These are phyloP conservation scores for Apis florea DNA, from an alignment of 1,140 invertebrate genomes.

Conservation along the genomic window DNA sequence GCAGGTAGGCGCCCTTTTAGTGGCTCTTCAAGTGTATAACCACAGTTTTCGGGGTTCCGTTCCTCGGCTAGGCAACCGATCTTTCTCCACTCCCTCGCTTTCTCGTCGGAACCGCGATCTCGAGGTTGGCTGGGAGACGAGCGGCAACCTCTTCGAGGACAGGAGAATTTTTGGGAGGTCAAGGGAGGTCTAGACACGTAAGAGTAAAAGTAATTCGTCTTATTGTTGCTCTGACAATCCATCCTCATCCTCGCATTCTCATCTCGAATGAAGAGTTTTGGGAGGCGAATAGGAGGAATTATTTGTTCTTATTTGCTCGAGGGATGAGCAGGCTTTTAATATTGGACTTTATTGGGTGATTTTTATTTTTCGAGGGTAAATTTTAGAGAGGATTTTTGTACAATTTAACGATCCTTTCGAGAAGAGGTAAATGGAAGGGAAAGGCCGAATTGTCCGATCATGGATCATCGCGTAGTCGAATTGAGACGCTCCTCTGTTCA, in stretches of 20 bases:
- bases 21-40: conserved; percentile 69
- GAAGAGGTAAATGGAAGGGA: neutral
- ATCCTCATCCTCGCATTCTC: no score
- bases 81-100: conserved; percentile 46
- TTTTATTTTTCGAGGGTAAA: no score
- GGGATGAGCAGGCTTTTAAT: no score
- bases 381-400: no score
- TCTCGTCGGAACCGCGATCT: conserved; percentile 45
- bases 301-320: no score
- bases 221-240: no score
- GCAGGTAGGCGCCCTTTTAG: conserved; percentile 78
- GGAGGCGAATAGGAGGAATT: no score
- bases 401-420: neutral
- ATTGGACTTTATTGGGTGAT: no score
- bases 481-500: conserved; percentile 72
- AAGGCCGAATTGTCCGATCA: conserved; percentile 48
- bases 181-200: no score
- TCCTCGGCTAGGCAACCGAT: conserved; percentile 61
- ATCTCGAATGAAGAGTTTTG: no score
- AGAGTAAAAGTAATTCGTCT: no score
- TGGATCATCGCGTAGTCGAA: conserved; percentile 70
- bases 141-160: neutral
- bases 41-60: conserved; percentile 64
- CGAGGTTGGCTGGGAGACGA: conserved; percentile 43
- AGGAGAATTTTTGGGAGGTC: neutral